phyloP scores from a whole-genome alignment of 2,113 vertebrate species.

The Drymodes brunneopygia region DNA sequence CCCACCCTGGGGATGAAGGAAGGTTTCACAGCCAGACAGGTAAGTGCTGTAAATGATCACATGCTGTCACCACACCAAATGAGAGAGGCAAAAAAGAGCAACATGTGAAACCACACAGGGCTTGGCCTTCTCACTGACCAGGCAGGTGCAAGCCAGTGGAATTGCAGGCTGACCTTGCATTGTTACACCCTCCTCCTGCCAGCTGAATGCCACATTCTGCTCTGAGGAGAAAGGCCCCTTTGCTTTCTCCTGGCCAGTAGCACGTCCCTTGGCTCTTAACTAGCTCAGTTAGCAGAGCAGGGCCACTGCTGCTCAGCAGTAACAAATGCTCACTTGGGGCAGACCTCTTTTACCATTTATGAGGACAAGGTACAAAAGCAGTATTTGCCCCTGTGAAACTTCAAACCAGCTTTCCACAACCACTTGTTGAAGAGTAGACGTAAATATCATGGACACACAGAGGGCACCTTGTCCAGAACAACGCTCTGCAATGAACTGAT shows the following conservation, averaged over 20 bases:
- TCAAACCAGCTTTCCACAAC: neutral
- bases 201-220: rapidly evolving
- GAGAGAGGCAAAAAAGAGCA: neutral
- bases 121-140: neutral
- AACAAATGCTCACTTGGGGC: neutral
- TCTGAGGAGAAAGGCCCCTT: neutral
- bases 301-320: neutral
- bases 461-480: neutral
- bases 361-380: neutral
- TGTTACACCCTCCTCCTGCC: neutral
- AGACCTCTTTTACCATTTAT: neutral
- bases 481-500: neutral
- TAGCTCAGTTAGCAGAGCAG: neutral
- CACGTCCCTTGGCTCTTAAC: neutral
- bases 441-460: too few species aligned
- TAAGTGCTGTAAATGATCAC: neutral
- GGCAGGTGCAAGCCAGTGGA: neutral
- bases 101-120: neutral
- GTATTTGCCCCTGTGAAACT: neutral
- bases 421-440: neutral
- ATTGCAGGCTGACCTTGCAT: neutral
- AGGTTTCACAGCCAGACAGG: neutral
- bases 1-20: neutral
- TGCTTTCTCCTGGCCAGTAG: neutral
- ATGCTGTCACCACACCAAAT: neutral